These are phyloP conservation scores for Drosophila mayaguana DNA, from an alignment of 2,888 invertebrate genomes.

Conservation along the genomic window DNA sequence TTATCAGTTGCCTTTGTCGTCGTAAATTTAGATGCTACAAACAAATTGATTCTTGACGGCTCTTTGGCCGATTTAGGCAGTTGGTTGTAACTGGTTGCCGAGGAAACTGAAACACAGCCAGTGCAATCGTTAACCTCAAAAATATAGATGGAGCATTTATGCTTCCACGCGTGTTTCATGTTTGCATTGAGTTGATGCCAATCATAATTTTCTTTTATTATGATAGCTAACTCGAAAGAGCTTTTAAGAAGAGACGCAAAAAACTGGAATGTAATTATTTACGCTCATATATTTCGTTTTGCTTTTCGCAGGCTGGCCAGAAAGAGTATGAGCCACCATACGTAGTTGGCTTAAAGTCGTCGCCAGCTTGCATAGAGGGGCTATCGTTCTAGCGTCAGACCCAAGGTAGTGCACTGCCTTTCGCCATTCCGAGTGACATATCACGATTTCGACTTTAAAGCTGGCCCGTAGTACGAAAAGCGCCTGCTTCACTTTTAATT, in stretches of 20 bases:
- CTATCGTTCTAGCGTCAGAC: conserved; percentile 45
- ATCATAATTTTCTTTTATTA: not conserved
- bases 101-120: conserved; percentile 38
- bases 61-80: conserved; percentile 8
- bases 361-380: conserved; percentile 17
- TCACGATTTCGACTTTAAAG: conserved; percentile 43
- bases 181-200: not conserved
- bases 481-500: conserved; percentile 49
- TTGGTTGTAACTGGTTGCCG: conserved; percentile 38
- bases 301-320: not conserved
- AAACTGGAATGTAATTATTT: not conserved
- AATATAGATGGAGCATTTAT: not conserved
- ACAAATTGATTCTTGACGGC: conserved; percentile 75
- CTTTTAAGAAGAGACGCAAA: not conserved
- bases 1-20: conserved; percentile 60
- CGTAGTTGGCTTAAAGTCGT: conserved; percentile 21
- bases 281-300: not conserved
- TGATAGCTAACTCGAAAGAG: not conserved
- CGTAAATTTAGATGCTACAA: conserved; percentile 51
- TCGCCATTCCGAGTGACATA: conserved; percentile 48
- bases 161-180: not conserved
- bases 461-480: conserved; percentile 14
- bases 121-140: conserved; percentile 13
- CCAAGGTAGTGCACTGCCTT: conserved; percentile 53
- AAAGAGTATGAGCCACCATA: conserved; percentile 13